Conservation (phyloP, 2,113 vertebrate genomes). For the Cricetomys ansorgei region DNA sequence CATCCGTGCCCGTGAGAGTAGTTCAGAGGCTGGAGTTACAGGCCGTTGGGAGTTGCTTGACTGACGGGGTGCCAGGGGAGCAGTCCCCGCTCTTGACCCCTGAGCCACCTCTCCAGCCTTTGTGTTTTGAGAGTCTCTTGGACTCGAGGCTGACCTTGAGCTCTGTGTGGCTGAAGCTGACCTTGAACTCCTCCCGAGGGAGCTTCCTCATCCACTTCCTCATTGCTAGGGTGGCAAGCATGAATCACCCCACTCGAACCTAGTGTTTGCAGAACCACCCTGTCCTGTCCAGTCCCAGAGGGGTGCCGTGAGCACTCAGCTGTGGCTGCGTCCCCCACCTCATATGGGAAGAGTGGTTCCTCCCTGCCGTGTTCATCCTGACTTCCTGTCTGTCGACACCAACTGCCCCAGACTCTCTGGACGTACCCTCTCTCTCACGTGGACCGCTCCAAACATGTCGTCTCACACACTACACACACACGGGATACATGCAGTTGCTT, state of each 20-base stretch:
- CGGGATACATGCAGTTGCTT: neutral
- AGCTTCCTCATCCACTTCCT: neutral
- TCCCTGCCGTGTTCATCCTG: neutral
- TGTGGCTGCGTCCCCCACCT: neutral
- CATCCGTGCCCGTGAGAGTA: no score
- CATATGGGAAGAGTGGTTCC: neutral
- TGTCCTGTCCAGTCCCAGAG: neutral
- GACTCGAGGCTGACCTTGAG: neutral
- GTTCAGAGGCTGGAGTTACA: neutral
- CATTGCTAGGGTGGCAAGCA: no score
- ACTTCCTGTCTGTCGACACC: neutral
- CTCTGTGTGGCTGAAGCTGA: neutral
- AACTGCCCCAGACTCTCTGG: no score
- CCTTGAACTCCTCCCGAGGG: neutral
- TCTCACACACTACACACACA: accelerated
- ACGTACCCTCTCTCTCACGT: neutral
- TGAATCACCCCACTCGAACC: no score
- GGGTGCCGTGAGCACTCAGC: neutral
- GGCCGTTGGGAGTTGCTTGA: neutral
- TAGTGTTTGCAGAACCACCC: no score
- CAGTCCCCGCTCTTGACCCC: neutral
- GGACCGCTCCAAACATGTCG: accelerated
- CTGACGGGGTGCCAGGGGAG: no score
- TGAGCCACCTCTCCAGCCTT: neutral
- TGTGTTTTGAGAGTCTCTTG: neutral